Base-by-base conservation (phyloP, 2,797 vertebrate species). In the Hypotaenidia okinawae region DNA sequence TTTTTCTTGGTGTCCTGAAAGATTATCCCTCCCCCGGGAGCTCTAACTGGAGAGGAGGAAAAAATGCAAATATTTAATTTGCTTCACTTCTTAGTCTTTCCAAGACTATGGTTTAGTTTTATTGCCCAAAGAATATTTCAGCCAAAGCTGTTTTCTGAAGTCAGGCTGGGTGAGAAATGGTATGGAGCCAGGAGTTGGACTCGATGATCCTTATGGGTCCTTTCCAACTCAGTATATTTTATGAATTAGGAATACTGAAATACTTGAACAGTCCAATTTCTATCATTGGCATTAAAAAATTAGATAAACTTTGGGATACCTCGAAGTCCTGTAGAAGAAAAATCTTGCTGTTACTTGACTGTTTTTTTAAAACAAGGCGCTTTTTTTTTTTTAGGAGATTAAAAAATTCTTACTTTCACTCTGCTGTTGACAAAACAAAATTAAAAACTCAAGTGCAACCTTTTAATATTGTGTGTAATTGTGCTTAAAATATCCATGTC, bases 401-500 rank as follows among this genome's bases (percentile, higher is more conserved):
- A 11, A 70, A 72, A 72, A 83, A 82, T 25, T 14, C 45, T 73
- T 79, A 10, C 13, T 13, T 86, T 86, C 7, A 27, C 7, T 67
- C 15, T 59, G 5, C 7, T 19, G 5, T 75, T 78, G 59, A 41
- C 13, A 32, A 89, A 81, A 55, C 5, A 12, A 35, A 75, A 68
- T 28, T 9, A 1, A 72, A 39, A 83, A 66, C 9, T 68, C 58
- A 33, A 21, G 12, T 30, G 23, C 72, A 81, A 66, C 30, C 3
- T 91, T 39, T 30, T 54, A 73, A 59, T 25, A 13, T 17, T 81
- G 7, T 88, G 22, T 94, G 67, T 93, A 88, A 73, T 58, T 80
- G 59, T 95, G 47, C 24, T 92, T 93, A 61, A 76, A 39, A 37
- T 93, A 79, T 84, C 21, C 74, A 23, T 96, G 54, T 93, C 64